phyloP scores from a whole-genome alignment of 2,113 vertebrate species.

The Pteronura brasiliensis region DNA sequence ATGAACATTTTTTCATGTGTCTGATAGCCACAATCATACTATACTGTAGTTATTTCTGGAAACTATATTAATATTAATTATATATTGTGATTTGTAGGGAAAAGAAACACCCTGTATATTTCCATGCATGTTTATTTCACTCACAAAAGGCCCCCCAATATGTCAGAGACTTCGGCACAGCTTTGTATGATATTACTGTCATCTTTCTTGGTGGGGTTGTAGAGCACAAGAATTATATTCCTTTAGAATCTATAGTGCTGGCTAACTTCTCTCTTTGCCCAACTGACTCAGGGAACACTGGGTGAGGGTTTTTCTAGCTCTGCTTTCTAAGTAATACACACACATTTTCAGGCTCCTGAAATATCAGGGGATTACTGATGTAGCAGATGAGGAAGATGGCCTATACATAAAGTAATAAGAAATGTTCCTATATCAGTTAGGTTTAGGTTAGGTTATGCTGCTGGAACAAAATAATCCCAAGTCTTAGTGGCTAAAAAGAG shows the following conservation, averaged over 20 bases:
- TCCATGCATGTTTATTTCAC: slow-evolving; percentile 31
- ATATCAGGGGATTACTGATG: not conserved
- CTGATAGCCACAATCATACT: no score
- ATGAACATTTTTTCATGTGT: no score
- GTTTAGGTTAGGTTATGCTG: not conserved
- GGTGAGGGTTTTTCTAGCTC: not conserved
- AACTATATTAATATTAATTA: slow-evolving; percentile 22
- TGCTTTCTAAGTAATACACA: not conserved
- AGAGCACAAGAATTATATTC: not conserved
- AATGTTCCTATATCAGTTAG: not conserved
- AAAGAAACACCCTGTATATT: not conserved
- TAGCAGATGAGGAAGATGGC: not conserved
- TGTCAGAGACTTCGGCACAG: not conserved
- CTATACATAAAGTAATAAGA: not conserved
- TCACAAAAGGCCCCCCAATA: not conserved
- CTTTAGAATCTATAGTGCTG: not conserved
- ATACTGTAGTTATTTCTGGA: not conserved
- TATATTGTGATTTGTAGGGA: not conserved
- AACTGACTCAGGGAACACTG: not conserved
- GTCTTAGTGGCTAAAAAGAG: not conserved
- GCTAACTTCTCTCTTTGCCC: not conserved
- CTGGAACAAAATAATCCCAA: not conserved
- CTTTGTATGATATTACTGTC: not conserved
- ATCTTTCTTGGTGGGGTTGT: not conserved
- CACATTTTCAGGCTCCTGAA: not conserved